Evolutionary conservation across 2,797 vertebrate genomes (phyloP).

Genomic region (Typhlichthys eigenmanni): DNA sequence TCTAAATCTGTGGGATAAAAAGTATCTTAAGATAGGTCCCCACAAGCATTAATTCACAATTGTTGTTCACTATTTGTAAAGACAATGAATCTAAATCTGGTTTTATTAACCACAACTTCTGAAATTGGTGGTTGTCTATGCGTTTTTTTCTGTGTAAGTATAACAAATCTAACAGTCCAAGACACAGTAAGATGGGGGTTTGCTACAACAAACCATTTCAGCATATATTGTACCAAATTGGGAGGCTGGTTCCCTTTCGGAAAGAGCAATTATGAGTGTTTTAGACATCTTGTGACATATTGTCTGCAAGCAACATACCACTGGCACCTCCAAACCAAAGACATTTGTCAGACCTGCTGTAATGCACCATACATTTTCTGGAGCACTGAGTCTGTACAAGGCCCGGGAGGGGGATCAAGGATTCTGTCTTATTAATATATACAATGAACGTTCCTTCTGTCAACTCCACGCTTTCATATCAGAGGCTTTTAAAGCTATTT

Average conservation of each 20-base stretch:
- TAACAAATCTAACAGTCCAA: constrained; percentile 36
- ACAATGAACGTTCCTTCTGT: constrained; percentile 65
- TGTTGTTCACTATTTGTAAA: background rate
- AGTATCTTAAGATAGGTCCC: background rate
- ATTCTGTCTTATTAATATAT: constrained; percentile 77
- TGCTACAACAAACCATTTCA: constrained; percentile 39
- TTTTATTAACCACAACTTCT: background rate
- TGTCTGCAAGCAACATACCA: constrained; percentile 63
- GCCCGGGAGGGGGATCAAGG: constrained; percentile 77
- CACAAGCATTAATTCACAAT: background rate
- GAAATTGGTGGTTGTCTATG: background rate
- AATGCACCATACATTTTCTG: constrained; percentile 63
- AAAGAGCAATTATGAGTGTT: constrained; percentile 69
- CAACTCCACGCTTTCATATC: constrained; percentile 62
- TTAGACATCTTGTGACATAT: constrained; percentile 63
- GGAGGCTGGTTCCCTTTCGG: constrained; percentile 51
- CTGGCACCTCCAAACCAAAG: constrained; percentile 63
- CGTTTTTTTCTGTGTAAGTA: background rate
- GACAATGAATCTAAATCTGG: too few species aligned
- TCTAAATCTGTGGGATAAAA: background rate
- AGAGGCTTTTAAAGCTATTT: constrained; percentile 70
- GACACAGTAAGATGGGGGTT: constrained; percentile 34
- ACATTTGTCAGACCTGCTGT: constrained; percentile 79
- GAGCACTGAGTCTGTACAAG: constrained; percentile 55
- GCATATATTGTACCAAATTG: constrained; percentile 43